Conservation (phyloP, 2,797 vertebrate species). For the Cephalopachus bancanus region DNA sequence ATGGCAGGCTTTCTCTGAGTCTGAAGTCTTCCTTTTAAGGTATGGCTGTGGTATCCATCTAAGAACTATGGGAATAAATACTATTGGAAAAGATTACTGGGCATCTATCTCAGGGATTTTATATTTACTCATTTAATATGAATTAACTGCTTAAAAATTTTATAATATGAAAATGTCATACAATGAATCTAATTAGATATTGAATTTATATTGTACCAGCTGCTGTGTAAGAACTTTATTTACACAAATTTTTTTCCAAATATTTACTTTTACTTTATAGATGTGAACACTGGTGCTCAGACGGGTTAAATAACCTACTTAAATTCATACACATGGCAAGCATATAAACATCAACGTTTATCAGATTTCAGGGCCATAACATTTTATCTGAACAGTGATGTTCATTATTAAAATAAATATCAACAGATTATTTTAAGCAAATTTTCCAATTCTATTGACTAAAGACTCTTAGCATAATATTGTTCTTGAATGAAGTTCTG, state of each 20-base stretch:
- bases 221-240: not conserved
- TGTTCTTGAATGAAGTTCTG: conserved; percentile 41
- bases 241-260: not conserved
- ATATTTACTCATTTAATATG: not conserved
- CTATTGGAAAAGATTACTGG: not conserved
- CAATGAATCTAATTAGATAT: not conserved
- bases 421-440: not conserved
- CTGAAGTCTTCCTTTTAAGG: not conserved
- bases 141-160: not conserved
- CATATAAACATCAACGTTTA: not conserved
- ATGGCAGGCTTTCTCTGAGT: not conserved
- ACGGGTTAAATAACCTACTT: not conserved
- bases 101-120: not conserved
- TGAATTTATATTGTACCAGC: not conserved
- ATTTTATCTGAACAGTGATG: conserved; percentile 37
- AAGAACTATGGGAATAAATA: not conserved
- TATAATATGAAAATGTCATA: not conserved
- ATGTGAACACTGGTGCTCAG: not conserved
- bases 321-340: not conserved
- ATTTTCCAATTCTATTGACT: conserved; percentile 56
- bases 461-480: not conserved
- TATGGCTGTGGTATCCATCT: not conserved
- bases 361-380: conserved; percentile 40
- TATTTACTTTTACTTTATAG: not conserved
- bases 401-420: conserved; percentile 56